Evolutionary conservation across 2,113 vertebrate genomes (phyloP).

Genomic region (Laticauda laticaudata): DNA sequence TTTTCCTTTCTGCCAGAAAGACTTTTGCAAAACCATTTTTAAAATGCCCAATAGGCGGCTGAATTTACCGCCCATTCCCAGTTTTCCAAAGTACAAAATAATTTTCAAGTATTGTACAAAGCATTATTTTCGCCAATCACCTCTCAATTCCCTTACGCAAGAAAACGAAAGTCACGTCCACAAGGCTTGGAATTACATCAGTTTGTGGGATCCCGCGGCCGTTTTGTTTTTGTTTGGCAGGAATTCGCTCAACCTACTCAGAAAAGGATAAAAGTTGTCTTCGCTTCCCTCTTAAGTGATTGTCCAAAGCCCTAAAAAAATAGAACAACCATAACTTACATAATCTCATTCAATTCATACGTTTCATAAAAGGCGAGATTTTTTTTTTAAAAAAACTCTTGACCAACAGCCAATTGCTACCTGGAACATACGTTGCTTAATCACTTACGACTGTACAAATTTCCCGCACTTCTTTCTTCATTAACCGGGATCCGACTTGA

Average conservation of each 20-base stretch:
- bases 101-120: not conserved
- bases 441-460: not conserved
- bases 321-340: not conserved
- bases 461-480: not conserved
- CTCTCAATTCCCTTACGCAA: not conserved
- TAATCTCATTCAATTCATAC: not conserved
- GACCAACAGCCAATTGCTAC: not conserved
- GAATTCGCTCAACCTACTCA: not conserved
- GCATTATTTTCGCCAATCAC: not conserved
- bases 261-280: not conserved
- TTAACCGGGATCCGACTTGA: not conserved
- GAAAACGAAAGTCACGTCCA: not conserved
- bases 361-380: not conserved
- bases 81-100: not conserved
- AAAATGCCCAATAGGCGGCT: not conserved
- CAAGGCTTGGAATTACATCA: not conserved
- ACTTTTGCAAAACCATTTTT: not conserved
- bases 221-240: not conserved
- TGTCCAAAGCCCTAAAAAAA: not conserved
- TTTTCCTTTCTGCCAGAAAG: not conserved
- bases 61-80: not conserved
- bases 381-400: too few relatives aligned
- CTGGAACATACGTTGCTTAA: not conserved
- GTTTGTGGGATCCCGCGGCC: not conserved
- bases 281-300: not conserved